A percentile compares a stretch with the other conserved stretches of the same genome.
Evolutionary conservation across 2,113 vertebrate genomes (phyloP).

Genomic region (Seriola quinqueradiata): DNA sequence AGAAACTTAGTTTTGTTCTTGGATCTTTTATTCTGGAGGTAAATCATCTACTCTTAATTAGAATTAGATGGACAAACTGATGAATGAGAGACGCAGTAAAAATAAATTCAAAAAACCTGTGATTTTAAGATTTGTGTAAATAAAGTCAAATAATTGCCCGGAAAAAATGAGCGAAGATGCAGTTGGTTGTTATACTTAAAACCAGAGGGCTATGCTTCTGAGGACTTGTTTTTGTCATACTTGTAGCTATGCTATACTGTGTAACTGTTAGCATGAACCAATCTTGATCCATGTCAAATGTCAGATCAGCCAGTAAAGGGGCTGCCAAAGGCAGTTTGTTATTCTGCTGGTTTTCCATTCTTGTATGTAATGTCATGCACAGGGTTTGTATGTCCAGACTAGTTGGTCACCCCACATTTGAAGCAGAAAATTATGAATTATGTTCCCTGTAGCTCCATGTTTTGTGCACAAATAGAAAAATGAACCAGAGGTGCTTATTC

Average conservation of each 20-base stretch:
- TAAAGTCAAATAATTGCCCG: not conserved
- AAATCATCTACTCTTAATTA: not conserved
- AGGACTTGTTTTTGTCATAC: not conserved
- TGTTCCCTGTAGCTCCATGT: conserved; percentile 5
- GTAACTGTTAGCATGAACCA: not conserved
- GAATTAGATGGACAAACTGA: not conserved
- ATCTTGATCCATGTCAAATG: not conserved
- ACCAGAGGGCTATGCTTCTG: not conserved
- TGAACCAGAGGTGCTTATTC: conserved; percentile 21
- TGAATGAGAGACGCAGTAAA: not conserved
- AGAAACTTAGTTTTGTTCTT: too few species aligned
- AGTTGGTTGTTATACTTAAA: not conserved
- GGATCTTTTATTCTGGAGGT: not conserved
- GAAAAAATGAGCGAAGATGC: not conserved
- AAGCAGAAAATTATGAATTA: conserved; percentile 24
- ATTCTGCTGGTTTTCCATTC: not conserved
- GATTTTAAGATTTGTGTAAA: not conserved
- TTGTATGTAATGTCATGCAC: not conserved
- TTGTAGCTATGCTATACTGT: not conserved
- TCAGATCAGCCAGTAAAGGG: not conserved
- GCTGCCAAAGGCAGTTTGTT: not conserved
- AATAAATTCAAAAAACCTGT: not conserved
- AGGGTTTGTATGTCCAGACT: conserved; percentile 11
- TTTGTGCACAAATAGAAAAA: conserved; percentile 25
- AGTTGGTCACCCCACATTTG: conserved; percentile 33